Conservation (phyloP, 2,797 vertebrate species). For the Acipenser transmontanus region DNA sequence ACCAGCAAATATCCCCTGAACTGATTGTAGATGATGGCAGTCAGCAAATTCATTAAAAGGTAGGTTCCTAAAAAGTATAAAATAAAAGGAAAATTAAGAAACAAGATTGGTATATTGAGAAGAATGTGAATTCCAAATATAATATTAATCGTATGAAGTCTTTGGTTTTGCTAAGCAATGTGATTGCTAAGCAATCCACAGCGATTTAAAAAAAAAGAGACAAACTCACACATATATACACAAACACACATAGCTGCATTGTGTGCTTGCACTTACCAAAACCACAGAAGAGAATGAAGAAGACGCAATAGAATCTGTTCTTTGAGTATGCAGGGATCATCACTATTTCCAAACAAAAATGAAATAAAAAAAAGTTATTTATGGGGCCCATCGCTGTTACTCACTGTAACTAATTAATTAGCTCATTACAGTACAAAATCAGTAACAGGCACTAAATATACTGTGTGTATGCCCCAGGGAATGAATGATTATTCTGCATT, state of each 20-base stretch:
- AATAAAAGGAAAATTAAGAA: neutral
- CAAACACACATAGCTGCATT: no score
- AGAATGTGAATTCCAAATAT: neutral
- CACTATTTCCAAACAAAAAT: constrained; percentile 51
- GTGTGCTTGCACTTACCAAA: constrained; percentile 66
- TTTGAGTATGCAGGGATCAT: constrained; percentile 87
- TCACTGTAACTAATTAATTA: neutral
- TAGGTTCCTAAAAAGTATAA: constrained; percentile 68
- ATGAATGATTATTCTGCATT: neutral
- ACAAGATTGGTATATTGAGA: constrained; percentile 2
- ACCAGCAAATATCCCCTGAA: constrained; percentile 94
- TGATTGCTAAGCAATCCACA: neutral
- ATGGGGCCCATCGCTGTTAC: neutral
- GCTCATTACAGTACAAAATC: neutral
- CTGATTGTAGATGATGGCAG: constrained; percentile 94
- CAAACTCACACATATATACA: neutral
- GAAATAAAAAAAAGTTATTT: neutral
- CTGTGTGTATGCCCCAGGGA: neutral
- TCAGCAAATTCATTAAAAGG: constrained; percentile 91
- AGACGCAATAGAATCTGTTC: constrained; percentile 76
- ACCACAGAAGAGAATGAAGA: constrained; percentile 85
- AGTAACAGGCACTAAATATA: neutral
- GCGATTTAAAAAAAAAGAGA: neutral
- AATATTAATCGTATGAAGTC: no score
- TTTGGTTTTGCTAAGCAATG: no score